These are phyloP conservation scores for Trididemnum nubilum DNA, from an alignment of 23 tunicate genomes.

Conservation along the genomic window DNA sequence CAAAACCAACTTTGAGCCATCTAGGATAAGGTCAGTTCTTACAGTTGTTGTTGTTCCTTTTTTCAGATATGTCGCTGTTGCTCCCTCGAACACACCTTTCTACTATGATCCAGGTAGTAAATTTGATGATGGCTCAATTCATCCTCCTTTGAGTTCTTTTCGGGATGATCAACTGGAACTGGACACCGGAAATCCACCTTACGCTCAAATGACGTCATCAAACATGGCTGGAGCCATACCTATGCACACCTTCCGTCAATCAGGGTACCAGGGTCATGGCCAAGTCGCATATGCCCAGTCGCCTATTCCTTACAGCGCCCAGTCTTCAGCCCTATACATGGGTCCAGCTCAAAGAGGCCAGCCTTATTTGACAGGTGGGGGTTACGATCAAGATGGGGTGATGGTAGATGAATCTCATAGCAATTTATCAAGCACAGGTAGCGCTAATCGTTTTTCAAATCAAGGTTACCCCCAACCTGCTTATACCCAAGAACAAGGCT, in stretches of 20 bases:
- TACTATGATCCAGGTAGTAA: constrained; percentile 82
- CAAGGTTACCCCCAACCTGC: constrained; percentile 30
- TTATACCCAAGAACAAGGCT: constrained; percentile 34
- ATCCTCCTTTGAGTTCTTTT: constrained; percentile 13
- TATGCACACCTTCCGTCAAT: neutral
- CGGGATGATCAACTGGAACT: constrained; percentile 31
- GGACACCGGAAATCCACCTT: constrained; percentile 38
- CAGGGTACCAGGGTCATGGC: constrained; percentile 8
- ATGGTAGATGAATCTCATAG: constrained; percentile 65
- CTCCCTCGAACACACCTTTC: constrained; percentile 49
- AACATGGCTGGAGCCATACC: neutral
- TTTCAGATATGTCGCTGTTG: neutral
- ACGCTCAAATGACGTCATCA: constrained; percentile 44
- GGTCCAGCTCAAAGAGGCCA: constrained; percentile 31
- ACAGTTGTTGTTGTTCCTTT: no score
- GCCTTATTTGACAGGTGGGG: constrained; percentile 60
- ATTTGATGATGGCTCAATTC: constrained; percentile 27
- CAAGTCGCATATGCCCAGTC: constrained; percentile 7
- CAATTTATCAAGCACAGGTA: constrained; percentile 63
- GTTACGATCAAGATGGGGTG: constrained; percentile 30
- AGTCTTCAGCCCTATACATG: constrained; percentile 27
- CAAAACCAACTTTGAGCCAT: no score
- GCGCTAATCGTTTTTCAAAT: constrained; percentile 33
- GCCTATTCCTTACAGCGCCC: constrained; percentile 11
- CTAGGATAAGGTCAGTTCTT: no score